Base-by-base conservation (phyloP, 2,888 invertebrate genomes). In the Oscheius sp. region DNA sequence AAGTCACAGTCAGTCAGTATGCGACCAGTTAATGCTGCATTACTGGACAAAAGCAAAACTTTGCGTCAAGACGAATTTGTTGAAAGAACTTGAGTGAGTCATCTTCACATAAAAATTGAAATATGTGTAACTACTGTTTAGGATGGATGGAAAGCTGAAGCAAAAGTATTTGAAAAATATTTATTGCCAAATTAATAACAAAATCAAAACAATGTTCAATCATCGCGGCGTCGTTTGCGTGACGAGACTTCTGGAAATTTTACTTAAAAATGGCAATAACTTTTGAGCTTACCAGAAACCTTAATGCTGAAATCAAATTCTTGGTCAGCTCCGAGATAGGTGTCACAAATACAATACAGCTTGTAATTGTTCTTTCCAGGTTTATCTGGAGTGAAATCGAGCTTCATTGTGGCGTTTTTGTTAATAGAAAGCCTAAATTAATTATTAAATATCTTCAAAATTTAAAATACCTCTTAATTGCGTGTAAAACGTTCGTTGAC, bases 291-390 rank as follows among this genome's bases (percentile, higher is more conserved):
- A 68, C 68, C 68, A 4, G 79, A 75, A 17, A 89, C 88, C 67
- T 87, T 86, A 64, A 89, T 81, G 29, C 78, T 80, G 77, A 98
- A 94, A 88, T 93, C 93, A 89, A 98, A 98, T 89, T 99, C 98
- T 88, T 99, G 98, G 90, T 99, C 98, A 86, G 97, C 98, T 8
- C 98, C 98, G 86, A 98, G 91, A 46, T 98, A 99, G 0, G 96
- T 93, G 88, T 99, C 98, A 84, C 95, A 96, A 96, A 99, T 99
- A 89, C 94, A 98, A 89, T 95, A 99, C 63, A 99, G 89, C 0
- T 94, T 94, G 88, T 96, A 97, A 15, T 92, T 92, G 88, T 95
- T 93, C 91, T 72, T 74, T 27, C 79, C 79, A 3, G 76, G 64
- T 71, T 91, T 91, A 0, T 96, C 96, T 31, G 96, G 95, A 37